Evolutionary conservation across 2,113 vertebrate genomes (phyloP), one percentile per base, ranked within the genome.

Genomic region (Thinocorus orbignyianus): DNA sequence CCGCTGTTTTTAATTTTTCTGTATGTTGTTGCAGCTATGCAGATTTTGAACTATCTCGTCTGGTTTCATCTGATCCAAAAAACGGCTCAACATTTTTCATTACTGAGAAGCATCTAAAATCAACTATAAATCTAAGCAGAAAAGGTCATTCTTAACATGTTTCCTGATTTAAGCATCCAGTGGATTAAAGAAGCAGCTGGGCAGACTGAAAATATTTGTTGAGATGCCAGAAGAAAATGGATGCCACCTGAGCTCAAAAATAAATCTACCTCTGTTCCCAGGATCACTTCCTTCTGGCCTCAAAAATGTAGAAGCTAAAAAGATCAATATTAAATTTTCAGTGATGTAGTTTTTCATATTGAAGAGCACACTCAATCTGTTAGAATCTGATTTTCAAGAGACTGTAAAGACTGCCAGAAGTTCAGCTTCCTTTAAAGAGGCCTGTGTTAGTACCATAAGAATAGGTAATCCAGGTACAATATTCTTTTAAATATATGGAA

Each of bases 241-340:
- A 94, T 95, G 35, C 37, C 68, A 90, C 49, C 74, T 88, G 82
- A 95, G 54, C 44, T 62, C n/a, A 80, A 90, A 95, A 96, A 95
- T 90, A 96, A 93, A 96, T 92, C 70, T 81, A 55, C 49, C 23
- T 48, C 44, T 88, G 54, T 68, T 92, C 76, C 55, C 55, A 58
- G 54, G 54, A 90, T 51, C 51, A 26, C 51, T 62, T 90, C 51
- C 46, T 39, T 82, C 76, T 88, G 71, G 42, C 51, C 62, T 73
- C 74, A 90, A 70, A 94, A 81, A 94, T 55, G 28, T 94, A 90
- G 82, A 66, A 96, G 33, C 23, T 70, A 64, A 73, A 79, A 90
- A 71, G 88, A 96, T 94, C 89, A 96, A 82, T 95, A 86, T 51
- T 51, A 92, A 83, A 90, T 95, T 90, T 94, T 93, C 74, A 33